Evolutionary conservation across 53 echinoderm and acorn worm species (phyloP).

Genomic region (Paracentrotus lividus): DNA sequence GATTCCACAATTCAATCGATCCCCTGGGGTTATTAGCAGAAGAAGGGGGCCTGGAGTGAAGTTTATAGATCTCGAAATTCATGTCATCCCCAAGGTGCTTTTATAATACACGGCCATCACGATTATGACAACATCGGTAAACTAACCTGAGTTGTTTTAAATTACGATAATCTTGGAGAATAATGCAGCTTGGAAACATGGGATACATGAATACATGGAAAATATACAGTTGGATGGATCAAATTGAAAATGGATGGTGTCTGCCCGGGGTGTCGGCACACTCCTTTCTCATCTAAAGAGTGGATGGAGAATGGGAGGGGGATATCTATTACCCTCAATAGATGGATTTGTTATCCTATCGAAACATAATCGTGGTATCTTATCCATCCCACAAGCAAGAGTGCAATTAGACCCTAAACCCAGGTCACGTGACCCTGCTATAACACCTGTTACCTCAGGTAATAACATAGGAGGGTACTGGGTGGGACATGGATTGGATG

Average conservation of each 20-base stretch:
- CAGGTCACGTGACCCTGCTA: neutral
- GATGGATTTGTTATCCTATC: slow-evolving; percentile 3
- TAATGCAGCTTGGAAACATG: neutral
- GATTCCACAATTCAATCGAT: neutral
- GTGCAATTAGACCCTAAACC: neutral
- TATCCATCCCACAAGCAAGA: neutral
- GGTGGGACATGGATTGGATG: neutral
- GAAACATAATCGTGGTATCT: neutral
- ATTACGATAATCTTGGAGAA: too few species aligned
- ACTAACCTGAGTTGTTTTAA: neutral
- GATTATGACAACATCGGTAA: neutral
- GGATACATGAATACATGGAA: neutral
- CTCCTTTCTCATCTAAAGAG: neutral
- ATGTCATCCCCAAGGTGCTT: neutral
- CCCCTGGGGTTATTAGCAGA: neutral
- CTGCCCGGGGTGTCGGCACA: neutral
- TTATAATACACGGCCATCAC: neutral
- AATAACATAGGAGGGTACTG: neutral
- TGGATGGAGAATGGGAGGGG: neutral
- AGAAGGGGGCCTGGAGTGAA: neutral
- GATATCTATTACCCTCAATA: neutral
- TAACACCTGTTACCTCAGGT: neutral
- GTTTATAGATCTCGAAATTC: neutral
- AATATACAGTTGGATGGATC: too few species aligned
- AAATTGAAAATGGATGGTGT: too few species aligned